Base-by-base conservation (phyloP, 2,797 vertebrate genomes). In the Xenops minutus region DNA sequence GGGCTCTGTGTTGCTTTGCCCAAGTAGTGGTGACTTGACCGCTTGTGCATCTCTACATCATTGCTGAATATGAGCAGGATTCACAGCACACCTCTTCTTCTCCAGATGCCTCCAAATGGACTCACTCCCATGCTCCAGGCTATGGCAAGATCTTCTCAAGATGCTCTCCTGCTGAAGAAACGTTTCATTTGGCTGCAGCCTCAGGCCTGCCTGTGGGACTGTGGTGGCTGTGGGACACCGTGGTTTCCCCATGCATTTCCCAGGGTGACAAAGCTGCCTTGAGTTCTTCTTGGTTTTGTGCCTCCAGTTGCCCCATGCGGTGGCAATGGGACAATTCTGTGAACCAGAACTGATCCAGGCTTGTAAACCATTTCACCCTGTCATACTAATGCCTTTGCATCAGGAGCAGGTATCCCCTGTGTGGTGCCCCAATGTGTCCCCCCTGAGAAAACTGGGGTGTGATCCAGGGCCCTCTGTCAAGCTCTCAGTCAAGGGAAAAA, bases 1-100 rank as follows among this genome's bases (percentile, higher is more conserved):
- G 37, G 26, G 37, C 55, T 82, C 30, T 0, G 0, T 7, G 3
- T n/a, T 21, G 12, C 34, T 85, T 69, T 2, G 4, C 26, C n/a
- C 0, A 0, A 44, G 41, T 2, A 34, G 36, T 9, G 24, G 52
- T 67, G 71, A 68, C 19, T 18, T 18, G 29, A 52, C 29, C 0
- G 0, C 56, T 12, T 14, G 15, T 3, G 4, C 78, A 32, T 26
- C 14, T 72, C 54, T 14, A 23, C 23, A 9, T 6, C 19, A 32
- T 7, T 52, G 56, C 77, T 39, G 48, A 68, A 23, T 1, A 0
- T 0, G 0, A 52, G 22, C 14, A 0, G 1, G 39, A 13, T 20
- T 74, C 39, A 30, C 17, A 27, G 34, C 9, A 30, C 51, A 9
- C 13, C 13, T 18, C 15, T 68, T 54, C 52, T 81, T 21, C 46